phyloP scores from a whole-genome alignment of 1,140 invertebrate species.

The Penaeus japonicus region DNA sequence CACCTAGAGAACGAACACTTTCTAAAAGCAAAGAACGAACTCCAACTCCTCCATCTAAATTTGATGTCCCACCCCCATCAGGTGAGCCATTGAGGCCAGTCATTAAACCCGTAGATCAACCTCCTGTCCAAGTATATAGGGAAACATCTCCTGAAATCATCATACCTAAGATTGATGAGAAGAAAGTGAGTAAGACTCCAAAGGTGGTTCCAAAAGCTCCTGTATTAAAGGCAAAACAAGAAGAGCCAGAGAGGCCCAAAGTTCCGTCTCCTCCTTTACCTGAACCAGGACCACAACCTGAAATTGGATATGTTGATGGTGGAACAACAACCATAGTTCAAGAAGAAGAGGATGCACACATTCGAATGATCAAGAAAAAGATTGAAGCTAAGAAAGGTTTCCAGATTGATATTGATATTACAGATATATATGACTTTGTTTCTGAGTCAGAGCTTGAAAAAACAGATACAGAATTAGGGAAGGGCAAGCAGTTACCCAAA shows the following conservation, averaged over 20 bases:
- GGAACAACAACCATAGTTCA: not conserved
- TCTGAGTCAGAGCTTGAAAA: conserved; percentile 47
- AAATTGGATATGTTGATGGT: conserved; percentile 33
- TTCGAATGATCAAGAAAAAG: conserved; percentile 45
- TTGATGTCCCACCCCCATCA: conserved; percentile 49
- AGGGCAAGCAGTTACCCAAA: conserved; percentile 45
- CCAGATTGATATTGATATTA: conserved; percentile 50
- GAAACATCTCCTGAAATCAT: conserved; percentile 35
- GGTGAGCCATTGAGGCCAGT: conserved; percentile 50
- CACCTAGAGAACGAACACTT: conserved; percentile 9
- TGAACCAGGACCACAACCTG: conserved; percentile 40
- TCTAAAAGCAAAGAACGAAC: conserved; percentile 39
- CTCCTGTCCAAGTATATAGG: not conserved
- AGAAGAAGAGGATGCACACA: conserved; percentile 46
- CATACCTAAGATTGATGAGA: conserved; percentile 40
- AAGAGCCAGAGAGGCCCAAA: not conserved
- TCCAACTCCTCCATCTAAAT: conserved; percentile 58
- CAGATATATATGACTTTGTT: conserved; percentile 46
- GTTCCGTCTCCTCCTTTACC: conserved; percentile 33
- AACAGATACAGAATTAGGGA: conserved; percentile 12
- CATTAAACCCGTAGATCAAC: conserved; percentile 44
- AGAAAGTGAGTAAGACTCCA: not conserved
- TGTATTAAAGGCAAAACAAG: conserved; percentile 17
- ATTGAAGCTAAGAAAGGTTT: conserved; percentile 41
- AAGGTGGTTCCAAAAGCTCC: conserved; percentile 45